Conservation (phyloP, 1,140 invertebrate species). For the Acromyrmex heyeri region DNA sequence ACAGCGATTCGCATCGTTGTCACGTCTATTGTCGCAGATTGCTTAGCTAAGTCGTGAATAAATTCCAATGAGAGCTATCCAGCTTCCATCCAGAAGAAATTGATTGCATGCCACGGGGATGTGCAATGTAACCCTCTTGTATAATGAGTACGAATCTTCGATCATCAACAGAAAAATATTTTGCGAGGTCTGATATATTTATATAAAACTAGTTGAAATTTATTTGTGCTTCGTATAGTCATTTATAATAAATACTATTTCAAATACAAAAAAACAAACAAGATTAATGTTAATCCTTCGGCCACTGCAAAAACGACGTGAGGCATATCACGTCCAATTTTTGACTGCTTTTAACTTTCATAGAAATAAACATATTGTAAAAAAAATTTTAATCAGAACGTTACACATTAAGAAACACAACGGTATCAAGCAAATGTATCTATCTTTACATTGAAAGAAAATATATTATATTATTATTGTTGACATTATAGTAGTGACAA, state of each 20-base stretch:
- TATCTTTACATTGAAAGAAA: no score
- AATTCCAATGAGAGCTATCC: constrained; percentile 32
- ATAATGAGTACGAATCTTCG: neutral
- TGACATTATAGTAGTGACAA: no score
- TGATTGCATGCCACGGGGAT: neutral
- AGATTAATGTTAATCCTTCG: neutral
- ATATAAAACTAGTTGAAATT: neutral
- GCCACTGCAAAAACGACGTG: no score
- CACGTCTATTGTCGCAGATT: constrained; percentile 53
- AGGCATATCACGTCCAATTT: no score
- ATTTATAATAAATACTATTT: neutral
- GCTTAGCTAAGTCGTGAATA: constrained; percentile 53
- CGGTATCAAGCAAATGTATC: no score
- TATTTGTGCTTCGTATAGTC: neutral
- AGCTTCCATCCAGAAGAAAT: neutral
- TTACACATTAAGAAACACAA: no score
- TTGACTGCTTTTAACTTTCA: no score
- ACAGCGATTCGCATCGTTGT: constrained; percentile 57
- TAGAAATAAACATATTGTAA: no score
- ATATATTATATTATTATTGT: no score
- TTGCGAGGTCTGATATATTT: neutral
- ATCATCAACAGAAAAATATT: neutral
- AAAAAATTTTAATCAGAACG: no score
- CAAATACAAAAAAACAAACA: neutral
- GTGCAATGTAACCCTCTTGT: neutral